A percentile compares a stretch with the other conserved stretches of the same genome.
These are phyloP conservation scores for Hydrozoanthus gracilis DNA, from an alignment of 92 coral and sea anemone genomes.

Conservation along the genomic window DNA sequence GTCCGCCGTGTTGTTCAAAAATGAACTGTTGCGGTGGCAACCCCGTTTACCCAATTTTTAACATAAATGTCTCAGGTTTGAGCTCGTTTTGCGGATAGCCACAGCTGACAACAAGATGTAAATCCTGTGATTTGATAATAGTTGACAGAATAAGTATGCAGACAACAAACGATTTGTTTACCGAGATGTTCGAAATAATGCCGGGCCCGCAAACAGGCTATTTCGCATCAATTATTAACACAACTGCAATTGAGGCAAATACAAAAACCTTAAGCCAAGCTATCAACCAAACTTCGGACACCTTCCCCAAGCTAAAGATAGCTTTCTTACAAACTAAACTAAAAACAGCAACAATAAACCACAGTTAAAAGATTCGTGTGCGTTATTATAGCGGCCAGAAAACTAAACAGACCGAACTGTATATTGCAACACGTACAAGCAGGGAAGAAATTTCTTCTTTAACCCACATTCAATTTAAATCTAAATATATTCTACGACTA, in stretches of 20 bases:
- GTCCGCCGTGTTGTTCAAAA: too few relatives aligned
- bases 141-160: too few relatives aligned
- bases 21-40: too few relatives aligned
- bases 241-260: not conserved
- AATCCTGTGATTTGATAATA: too few relatives aligned
- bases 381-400: too few relatives aligned
- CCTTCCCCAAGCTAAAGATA: not conserved
- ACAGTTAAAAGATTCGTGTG: not conserved
- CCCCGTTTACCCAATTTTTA: not conserved
- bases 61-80: not conserved
- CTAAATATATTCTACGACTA: too few relatives aligned
- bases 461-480: too few relatives aligned
- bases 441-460: not conserved
- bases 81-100: too few relatives aligned
- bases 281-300: conserved; percentile 32
- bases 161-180: too few relatives aligned
- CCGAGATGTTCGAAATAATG: too few relatives aligned
- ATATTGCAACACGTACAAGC: not conserved
- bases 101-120: too few relatives aligned
- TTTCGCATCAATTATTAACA: conserved; percentile 6
- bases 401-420: too few relatives aligned
- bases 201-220: not conserved
- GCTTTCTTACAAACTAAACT: not conserved
- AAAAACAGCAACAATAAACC: not conserved
- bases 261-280: not conserved